Conservation (phyloP, 2,888 invertebrate genomes). For the Spisula solida region DNA sequence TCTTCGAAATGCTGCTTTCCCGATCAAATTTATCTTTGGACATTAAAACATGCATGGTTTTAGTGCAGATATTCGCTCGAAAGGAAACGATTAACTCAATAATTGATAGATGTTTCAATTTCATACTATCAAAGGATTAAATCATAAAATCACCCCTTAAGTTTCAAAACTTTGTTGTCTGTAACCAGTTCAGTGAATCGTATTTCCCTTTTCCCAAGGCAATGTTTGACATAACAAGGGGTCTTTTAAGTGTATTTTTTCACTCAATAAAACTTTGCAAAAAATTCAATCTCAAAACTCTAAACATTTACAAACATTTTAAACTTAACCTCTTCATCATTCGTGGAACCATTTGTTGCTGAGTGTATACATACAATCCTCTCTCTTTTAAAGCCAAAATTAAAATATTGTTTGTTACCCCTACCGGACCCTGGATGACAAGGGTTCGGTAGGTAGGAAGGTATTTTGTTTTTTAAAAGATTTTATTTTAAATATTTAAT, state of each 20-base stretch:
- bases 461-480: too few relatives aligned
- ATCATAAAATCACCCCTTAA: not conserved
- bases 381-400: not conserved
- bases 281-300: not conserved
- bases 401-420: too few relatives aligned
- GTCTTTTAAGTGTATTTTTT: constrained; percentile 10
- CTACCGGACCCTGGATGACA: too few relatives aligned
- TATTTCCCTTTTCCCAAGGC: not conserved
- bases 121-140: not conserved
- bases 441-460: too few relatives aligned
- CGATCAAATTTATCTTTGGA: too few relatives aligned
- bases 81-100: too few relatives aligned
- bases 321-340: not conserved
- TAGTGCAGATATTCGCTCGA: too few relatives aligned
- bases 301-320: not conserved
- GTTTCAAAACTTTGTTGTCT: constrained; percentile 7
- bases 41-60: too few relatives aligned
- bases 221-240: not conserved
- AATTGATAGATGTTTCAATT: not conserved
- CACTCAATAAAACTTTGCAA: constrained; percentile 13
- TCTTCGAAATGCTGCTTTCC: too few relatives aligned
- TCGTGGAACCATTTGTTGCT: not conserved
- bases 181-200: not conserved
- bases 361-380: not conserved
- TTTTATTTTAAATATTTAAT: too few relatives aligned